Conservation (phyloP, 2,113 vertebrate species). For the Corythornis madagascariensis region DNA sequence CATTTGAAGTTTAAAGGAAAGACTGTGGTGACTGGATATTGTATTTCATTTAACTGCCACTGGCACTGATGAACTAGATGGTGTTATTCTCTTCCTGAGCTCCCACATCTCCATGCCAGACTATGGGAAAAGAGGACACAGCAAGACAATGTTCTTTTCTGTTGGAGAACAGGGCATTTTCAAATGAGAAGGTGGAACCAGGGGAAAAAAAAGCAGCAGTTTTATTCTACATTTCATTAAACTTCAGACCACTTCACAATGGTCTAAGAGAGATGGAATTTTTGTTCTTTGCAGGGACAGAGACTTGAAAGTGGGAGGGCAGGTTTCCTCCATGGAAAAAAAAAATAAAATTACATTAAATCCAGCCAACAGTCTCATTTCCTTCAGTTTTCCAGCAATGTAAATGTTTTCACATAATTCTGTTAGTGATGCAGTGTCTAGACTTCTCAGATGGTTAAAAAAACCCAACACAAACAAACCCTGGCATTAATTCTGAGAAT, state of each 20-base stretch:
- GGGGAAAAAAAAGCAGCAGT: neutral
- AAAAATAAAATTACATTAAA: neutral
- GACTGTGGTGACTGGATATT: neutral
- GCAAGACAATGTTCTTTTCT: conserved; percentile 29
- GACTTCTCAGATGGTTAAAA: conserved; percentile 69
- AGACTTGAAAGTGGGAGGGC: conserved; percentile 12
- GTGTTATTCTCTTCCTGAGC: conserved; percentile 23
- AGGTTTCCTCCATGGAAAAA: neutral
- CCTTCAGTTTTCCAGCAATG: conserved; percentile 36
- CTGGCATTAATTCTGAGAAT: conserved; percentile 62
- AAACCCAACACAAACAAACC: neutral
- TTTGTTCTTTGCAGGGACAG: conserved; percentile 1
- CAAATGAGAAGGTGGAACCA: conserved; percentile 48
- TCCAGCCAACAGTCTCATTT: conserved; percentile 31
- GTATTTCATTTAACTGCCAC: conserved; percentile 20
- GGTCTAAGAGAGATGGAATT: neutral
- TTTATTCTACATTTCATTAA: conserved; percentile 24
- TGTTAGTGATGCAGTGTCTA: conserved; percentile 73
- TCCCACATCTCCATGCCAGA: neutral
- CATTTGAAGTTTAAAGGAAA: conserved; percentile 44
- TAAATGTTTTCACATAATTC: conserved; percentile 51
- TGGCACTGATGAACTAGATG: conserved; percentile 4
- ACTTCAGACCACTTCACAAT: neutral
- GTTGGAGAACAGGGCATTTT: neutral
- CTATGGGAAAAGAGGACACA: conserved; percentile 15